Evolutionary conservation across 2,797 vertebrate genomes (phyloP).

Genomic region (Propithecus perrieri): DNA sequence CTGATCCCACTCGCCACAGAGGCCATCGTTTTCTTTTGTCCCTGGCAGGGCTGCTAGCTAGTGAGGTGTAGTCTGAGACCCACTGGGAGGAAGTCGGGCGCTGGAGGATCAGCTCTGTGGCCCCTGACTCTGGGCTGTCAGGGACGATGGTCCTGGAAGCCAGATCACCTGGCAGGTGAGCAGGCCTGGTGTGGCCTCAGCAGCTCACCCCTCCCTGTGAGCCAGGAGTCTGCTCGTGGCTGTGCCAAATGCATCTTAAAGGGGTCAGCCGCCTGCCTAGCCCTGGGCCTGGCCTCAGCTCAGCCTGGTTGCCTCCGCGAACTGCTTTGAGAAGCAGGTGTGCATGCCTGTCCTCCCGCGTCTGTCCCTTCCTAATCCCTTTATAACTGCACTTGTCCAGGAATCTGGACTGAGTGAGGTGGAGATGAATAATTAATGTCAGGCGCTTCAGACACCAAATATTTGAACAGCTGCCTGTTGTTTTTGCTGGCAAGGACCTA

Average conservation of each 20-base stretch:
- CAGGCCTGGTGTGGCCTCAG: background rate
- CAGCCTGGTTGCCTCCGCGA: background rate
- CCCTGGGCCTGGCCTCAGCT: constrained; percentile 71
- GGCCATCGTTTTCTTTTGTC: background rate
- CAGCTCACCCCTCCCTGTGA: background rate
- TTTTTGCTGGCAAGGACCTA: constrained; percentile 86
- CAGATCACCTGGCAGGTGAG: background rate
- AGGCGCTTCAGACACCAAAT: constrained; percentile 88
- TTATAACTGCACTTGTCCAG: constrained; percentile 86
- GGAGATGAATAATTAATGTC: constrained; percentile 88
- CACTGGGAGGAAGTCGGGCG: background rate
- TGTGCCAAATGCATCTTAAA: background rate
- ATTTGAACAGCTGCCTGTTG: constrained; percentile 89
- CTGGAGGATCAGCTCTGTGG: background rate
- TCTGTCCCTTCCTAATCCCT: constrained; percentile 84
- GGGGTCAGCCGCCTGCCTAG: background rate
- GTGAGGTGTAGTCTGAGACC: background rate
- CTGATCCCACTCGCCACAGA: background rate
- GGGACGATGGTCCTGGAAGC: background rate
- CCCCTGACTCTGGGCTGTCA: background rate
- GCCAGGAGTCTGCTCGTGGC: background rate
- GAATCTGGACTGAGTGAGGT: constrained; percentile 87
- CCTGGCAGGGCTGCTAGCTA: background rate
- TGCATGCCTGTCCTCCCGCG: constrained; percentile 70
- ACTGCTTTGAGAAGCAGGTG: constrained; percentile 83